phyloP scores from a whole-genome alignment of 2,797 vertebrate genomes.

The Acanthiza pusilla region DNA sequence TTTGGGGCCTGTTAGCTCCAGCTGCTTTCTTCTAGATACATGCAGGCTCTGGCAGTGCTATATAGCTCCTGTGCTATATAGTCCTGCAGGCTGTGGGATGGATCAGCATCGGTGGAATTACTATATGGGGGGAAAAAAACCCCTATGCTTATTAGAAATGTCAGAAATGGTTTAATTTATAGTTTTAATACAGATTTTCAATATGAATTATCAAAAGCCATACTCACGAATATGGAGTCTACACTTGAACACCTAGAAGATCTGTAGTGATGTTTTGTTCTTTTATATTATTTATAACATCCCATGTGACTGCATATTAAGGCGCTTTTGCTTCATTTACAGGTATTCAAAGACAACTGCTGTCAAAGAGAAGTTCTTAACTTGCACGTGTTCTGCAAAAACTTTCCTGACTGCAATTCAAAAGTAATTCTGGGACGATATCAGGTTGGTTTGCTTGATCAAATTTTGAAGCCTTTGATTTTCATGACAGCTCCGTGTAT shows the following conservation, averaged over 20 bases:
- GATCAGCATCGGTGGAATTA: not conserved
- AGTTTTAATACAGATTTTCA: not conserved
- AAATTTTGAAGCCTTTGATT: not conserved
- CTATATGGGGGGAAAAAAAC: fast-evolving
- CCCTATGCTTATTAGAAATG: not conserved
- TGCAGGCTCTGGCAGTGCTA: not conserved
- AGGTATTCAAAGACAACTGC: slow-evolving; percentile 94
- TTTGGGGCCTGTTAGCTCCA: not conserved
- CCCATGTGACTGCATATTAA: not conserved
- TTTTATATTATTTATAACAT: not conserved
- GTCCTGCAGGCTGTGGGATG: not conserved
- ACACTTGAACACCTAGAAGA: not conserved
- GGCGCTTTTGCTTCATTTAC: slow-evolving; percentile 15
- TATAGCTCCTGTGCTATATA: not conserved
- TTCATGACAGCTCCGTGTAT: not conserved
- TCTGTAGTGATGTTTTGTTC: not conserved
- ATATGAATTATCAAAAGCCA: not conserved
- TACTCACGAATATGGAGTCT: not conserved
- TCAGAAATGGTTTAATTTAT: not conserved
- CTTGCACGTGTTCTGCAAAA: slow-evolving; percentile 86
- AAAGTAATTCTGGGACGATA: slow-evolving; percentile 79
- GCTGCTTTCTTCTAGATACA: not conserved
- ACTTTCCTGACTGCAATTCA: slow-evolving; percentile 79
- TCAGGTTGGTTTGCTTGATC: slow-evolving; percentile 75
- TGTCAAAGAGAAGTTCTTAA: slow-evolving; percentile 91